Percentiles rank a stretch among this genome's conserved stretches.
phyloP scores from a whole-genome alignment of 2,888 invertebrate genomes.

The Danaus chrysippus region DNA sequence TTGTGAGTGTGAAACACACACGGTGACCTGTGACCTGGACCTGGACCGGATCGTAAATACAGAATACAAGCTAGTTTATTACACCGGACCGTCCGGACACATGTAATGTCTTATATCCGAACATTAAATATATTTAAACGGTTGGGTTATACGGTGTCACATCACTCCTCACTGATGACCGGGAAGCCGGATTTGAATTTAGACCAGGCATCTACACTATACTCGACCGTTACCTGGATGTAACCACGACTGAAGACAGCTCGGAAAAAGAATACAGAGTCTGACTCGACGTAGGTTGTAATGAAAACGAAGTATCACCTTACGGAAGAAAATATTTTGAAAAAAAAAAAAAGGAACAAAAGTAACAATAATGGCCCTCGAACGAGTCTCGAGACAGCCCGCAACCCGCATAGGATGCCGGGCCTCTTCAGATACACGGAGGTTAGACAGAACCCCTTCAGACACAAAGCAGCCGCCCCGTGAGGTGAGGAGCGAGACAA shows the following conservation, averaged over 20 bases:
- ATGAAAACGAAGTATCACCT: too few relatives aligned
- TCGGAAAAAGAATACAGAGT: too few relatives aligned
- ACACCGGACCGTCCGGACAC: not conserved
- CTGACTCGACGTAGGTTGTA: not conserved
- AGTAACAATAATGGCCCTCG: constrained; percentile 15
- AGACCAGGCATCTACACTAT: too few relatives aligned
- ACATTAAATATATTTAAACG: too few relatives aligned
- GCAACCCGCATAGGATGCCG: constrained; percentile 22
- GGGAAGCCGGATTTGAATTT: too few relatives aligned
- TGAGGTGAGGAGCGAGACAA: constrained; percentile 24
- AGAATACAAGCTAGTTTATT: constrained; percentile 2
- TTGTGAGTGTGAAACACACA: not conserved
- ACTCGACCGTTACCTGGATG: too few relatives aligned
- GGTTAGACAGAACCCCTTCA: constrained; percentile 27
- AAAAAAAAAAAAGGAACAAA: constrained; percentile 12
- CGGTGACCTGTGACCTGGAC: not conserved
- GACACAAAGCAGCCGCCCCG: constrained; percentile 24
- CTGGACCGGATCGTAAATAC: not conserved
- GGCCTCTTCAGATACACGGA: constrained; percentile 23
- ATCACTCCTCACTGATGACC: too few relatives aligned
- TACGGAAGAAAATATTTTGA: not conserved
- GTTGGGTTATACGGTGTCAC: too few relatives aligned
- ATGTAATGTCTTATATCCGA: not conserved
- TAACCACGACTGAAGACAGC: too few relatives aligned
- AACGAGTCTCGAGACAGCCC: constrained; percentile 23